Evolutionary conservation across 2,113 vertebrate species (phyloP), one percentile per base, ranked within the genome.

Genomic region (human): DNA sequence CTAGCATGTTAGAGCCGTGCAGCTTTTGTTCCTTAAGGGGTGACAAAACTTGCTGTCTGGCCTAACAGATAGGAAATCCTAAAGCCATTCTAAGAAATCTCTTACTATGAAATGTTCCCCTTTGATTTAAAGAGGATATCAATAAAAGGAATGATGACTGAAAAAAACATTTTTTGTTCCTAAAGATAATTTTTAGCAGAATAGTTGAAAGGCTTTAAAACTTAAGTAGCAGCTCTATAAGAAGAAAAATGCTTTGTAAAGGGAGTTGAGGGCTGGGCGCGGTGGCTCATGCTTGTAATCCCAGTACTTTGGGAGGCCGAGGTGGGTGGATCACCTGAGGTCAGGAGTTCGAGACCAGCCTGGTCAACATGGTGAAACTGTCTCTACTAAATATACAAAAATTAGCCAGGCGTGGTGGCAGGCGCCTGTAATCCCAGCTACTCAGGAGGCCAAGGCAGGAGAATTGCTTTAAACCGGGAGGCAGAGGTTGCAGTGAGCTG

Each of bases 121-220:
- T 97, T 96, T 92, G 43, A 81, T 94, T 93, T 94, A 79, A 94
- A 81, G 73, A 89, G 18, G 13, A 1, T 89, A 18, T 70, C 73
- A 9, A 9, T 96, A 38, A 91, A 94, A 89, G 78, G 48, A 82
- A 23, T 90, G 57, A 55, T 88, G 0, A 4, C 1, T 94, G 38
- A 59, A 59, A 92, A 80, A 6, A 20, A 55, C 2, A 45, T 48
- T 61, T 92, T 97, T 97, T 84, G n/a, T 95, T 97, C 52, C 8
- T 92, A 43, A 96, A 87, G 73, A 38, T 43, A 93, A 59, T 95
- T 91, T 94, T 94, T 38, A 91, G n/a, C 17, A 92, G 64, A 96
- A 92, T 12, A 79, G 78, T 57, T 85, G 55, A 84, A 94, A 90
- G 59, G 16, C 86, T 94, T 89, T 86, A 40, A 66, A 85, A 78